Conservation (phyloP, 2,888 invertebrate species). For the Philonicus albiceps region DNA sequence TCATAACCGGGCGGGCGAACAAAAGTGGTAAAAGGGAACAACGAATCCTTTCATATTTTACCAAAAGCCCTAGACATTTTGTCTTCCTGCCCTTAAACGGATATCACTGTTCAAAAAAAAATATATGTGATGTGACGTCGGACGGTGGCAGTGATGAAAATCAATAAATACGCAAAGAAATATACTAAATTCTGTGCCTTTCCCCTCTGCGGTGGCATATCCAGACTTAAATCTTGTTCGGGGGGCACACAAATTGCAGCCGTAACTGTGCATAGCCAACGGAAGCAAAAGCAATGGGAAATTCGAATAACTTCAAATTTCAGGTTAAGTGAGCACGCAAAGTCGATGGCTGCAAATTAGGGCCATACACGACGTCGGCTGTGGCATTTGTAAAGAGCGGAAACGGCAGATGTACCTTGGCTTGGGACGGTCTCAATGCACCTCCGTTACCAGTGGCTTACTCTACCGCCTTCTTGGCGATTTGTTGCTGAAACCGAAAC, state of each 20-base stretch:
- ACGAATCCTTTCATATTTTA: neutral
- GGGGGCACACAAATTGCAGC: neutral
- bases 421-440: neutral
- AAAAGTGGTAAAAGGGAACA: neutral
- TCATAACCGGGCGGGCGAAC: neutral
- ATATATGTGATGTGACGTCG: neutral
- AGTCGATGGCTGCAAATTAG: slow-evolving; percentile 15
- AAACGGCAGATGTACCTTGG: neutral
- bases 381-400: neutral
- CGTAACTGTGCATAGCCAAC: neutral
- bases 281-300: neutral
- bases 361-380: neutral
- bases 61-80: neutral
- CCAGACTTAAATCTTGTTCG: neutral
- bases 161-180: neutral
- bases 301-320: slow-evolving; percentile 20
- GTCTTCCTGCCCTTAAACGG: neutral
- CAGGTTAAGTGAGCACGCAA: slow-evolving; percentile 20
- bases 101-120: neutral
- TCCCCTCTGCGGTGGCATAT: neutral
- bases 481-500: neutral
- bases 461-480: neutral
- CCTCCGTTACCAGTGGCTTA: neutral
- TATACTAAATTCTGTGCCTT: neutral
- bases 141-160: neutral